These are phyloP conservation scores for Papilio elwesi DNA, from an alignment of 2,888 invertebrate genomes.

Conservation along the genomic window DNA sequence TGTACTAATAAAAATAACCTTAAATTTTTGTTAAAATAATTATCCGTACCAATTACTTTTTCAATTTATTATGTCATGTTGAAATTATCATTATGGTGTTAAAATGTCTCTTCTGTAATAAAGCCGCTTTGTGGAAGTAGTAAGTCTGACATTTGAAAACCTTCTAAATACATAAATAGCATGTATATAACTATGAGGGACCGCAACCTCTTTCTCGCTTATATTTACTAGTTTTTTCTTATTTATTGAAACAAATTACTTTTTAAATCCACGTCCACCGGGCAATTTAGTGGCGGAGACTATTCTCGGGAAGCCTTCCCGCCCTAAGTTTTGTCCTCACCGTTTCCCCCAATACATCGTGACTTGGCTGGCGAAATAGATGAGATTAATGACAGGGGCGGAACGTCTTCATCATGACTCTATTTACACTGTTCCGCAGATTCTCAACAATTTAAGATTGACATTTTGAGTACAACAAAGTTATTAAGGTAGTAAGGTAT, in stretches of 20 bases:
- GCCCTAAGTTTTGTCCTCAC: conserved; percentile 47
- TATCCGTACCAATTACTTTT: conserved; percentile 5
- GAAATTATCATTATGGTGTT: conserved; percentile 22
- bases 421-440: conserved; percentile 52
- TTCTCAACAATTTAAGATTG: not conserved
- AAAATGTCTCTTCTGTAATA: conserved; percentile 14
- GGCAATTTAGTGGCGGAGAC: conserved; percentile 62
- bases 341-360: conserved; percentile 57
- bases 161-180: conserved; percentile 5
- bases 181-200: too few relatives aligned
- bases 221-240: not conserved
- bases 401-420: conserved; percentile 54
- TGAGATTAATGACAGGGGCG: conserved; percentile 79
- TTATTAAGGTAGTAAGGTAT: too few relatives aligned
- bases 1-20: too few relatives aligned
- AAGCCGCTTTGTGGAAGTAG: conserved; percentile 11
- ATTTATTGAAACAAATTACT: conserved; percentile 45
- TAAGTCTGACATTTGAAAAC: conserved; percentile 8
- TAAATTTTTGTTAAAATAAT: too few relatives aligned
- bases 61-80: conserved; percentile 3
- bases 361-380: conserved; percentile 72
- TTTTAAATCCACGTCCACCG: conserved; percentile 51
- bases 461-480: conserved; percentile 2
- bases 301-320: conserved; percentile 60
- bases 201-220: too few relatives aligned